A percentile compares a stretch with the other conserved stretches of the same genome.
Conservation (phyloP, 2,888 invertebrate genomes). For the Chrysolina americana region DNA sequence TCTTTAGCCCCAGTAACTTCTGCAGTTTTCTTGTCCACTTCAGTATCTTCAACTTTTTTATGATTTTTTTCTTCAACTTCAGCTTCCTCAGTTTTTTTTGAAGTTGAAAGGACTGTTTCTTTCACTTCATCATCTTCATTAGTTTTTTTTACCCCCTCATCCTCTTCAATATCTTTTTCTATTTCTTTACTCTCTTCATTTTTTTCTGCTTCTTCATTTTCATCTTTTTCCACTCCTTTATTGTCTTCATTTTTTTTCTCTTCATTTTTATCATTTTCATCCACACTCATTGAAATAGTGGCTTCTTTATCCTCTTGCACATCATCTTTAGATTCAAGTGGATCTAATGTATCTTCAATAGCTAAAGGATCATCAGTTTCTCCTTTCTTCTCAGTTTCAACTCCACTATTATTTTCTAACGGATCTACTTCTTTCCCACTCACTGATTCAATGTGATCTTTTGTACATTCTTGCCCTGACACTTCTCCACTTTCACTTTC, state of each 20-base stretch:
- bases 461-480: neutral
- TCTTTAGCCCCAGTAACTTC: neutral
- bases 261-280: constrained; percentile 3
- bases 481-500: neutral
- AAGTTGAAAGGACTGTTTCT: neutral
- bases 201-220: constrained; percentile 5
- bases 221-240: constrained; percentile 10
- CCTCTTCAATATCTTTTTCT: constrained; percentile 12
- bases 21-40: neutral
- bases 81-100: neutral
- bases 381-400: constrained; percentile 9
- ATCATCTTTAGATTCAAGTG: constrained; percentile 6
- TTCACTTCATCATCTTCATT: constrained; percentile 1
- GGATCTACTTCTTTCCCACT: constrained; percentile 9
- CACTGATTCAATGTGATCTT: neutral
- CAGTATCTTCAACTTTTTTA: neutral
- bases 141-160: neutral
- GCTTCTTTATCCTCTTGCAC: constrained; percentile 2
- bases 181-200: neutral
- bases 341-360: neutral
- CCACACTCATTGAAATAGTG: too few species aligned
- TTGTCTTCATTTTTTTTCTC: constrained; percentile 17
- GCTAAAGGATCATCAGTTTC: constrained; percentile 6
- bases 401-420: constrained; percentile 11
- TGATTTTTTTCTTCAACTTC: neutral